These are phyloP conservation scores for Cheilinus undulatus DNA, from an alignment of 2,113 vertebrate genomes.

Conservation along the genomic window DNA sequence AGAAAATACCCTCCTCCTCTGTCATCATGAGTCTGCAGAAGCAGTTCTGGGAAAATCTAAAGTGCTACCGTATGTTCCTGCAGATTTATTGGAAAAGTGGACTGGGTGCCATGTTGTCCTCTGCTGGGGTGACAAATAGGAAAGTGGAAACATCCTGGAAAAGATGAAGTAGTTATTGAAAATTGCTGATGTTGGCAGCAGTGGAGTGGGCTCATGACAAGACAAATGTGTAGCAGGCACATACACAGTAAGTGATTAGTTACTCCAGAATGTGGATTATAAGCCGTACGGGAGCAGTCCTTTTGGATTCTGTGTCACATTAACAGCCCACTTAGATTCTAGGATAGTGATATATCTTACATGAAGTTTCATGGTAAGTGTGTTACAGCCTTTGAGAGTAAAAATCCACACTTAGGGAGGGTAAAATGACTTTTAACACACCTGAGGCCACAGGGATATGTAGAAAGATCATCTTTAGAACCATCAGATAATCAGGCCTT, in stretches of 20 bases:
- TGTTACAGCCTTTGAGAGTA: too few species aligned
- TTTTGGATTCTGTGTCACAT: conserved; percentile 46
- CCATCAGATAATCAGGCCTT: too few species aligned
- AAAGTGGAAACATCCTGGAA: conserved; percentile 19
- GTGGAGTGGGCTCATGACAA: conserved; percentile 32
- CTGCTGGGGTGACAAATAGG: conserved; percentile 42
- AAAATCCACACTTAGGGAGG: not conserved
- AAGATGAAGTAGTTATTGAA: conserved; percentile 65
- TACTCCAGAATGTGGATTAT: conserved; percentile 57
- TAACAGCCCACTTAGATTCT: conserved; percentile 39
- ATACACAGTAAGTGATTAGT: conserved; percentile 53
- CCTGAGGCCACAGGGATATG: too few species aligned
- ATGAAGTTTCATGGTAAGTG: too few species aligned
- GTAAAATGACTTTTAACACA: too few species aligned
- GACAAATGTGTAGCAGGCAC: conserved; percentile 42
- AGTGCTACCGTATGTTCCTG: conserved; percentile 26
- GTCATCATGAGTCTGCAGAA: conserved; percentile 33
- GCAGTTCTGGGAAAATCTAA: conserved; percentile 46
- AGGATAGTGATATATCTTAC: conserved; percentile 37
- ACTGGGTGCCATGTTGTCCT: conserved; percentile 50
- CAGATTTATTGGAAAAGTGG: conserved; percentile 57
- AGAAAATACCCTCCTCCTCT: conserved; percentile 9
- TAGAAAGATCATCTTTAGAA: too few species aligned
- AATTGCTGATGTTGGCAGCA: conserved; percentile 57
- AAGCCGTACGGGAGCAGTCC: conserved; percentile 38